Percentiles rank a stretch among this genome's conserved stretches.
These are phyloP conservation scores for Neuroterus valhalla DNA, from an alignment of 1,140 invertebrate genomes.

Conservation along the genomic window DNA sequence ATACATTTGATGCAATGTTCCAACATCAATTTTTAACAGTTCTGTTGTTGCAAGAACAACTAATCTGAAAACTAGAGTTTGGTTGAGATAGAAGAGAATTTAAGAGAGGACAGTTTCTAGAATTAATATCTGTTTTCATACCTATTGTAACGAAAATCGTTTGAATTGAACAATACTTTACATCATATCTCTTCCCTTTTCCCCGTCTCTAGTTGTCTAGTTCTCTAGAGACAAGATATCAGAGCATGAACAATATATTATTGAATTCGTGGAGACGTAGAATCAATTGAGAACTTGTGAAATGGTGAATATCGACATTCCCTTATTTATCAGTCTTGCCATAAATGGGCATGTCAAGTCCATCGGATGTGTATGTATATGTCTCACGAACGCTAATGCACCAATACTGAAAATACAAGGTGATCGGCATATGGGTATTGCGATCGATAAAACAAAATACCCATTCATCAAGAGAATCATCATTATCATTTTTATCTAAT, in stretches of 20 bases:
- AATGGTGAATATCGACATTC: conserved; percentile 19
- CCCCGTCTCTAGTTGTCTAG: conserved; percentile 27
- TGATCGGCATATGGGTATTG: conserved; percentile 36
- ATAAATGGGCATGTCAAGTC: conserved; percentile 54
- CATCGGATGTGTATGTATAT: neutral
- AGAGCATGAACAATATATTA: conserved; percentile 4
- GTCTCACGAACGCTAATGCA: neutral
- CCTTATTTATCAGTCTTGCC: conserved; percentile 37
- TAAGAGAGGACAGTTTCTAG: neutral
- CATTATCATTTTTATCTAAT: too few relatives aligned
- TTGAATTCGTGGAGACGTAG: conserved; percentile 17
- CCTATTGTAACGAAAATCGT: conserved; percentile 2
- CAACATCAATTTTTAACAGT: neutral
- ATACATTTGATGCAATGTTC: neutral
- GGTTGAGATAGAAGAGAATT: neutral
- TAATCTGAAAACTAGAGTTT: neutral
- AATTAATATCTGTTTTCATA: neutral
- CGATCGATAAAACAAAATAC: conserved; percentile 27
- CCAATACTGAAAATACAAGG: conserved; percentile 30
- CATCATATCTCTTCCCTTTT: neutral
- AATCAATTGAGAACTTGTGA: conserved; percentile 27
- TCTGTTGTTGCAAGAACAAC: too few relatives aligned
- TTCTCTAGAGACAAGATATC: conserved; percentile 29
- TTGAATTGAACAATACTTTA: neutral
- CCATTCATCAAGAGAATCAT: conserved; percentile 35